Percentiles rank a stretch among this genome's conserved stretches.
These are phyloP conservation scores for Valencia hispanica DNA, from an alignment of 2,797 vertebrate species.

Conservation along the genomic window DNA sequence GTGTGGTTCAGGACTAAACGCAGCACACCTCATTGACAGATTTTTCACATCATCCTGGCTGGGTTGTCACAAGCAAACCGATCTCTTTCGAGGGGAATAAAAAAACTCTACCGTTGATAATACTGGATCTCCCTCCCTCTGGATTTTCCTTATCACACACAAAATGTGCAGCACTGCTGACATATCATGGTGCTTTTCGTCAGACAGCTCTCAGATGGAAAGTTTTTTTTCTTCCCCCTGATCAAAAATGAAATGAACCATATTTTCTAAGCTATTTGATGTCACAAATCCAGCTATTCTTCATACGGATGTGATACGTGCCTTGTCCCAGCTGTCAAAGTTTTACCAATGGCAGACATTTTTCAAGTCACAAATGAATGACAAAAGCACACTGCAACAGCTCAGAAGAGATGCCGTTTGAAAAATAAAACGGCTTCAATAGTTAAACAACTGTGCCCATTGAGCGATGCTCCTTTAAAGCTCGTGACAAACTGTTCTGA, in stretches of 20 bases:
- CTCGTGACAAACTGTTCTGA: slow-evolving; percentile 70
- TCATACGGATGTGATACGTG: slow-evolving; percentile 39
- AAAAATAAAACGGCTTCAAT: slow-evolving; percentile 50
- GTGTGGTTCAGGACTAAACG: slow-evolving; percentile 12
- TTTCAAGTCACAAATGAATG: slow-evolving; percentile 53
- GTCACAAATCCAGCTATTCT: slow-evolving; percentile 56
- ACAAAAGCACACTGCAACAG: slow-evolving; percentile 33
- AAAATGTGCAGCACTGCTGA: slow-evolving; percentile 63
- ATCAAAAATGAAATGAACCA: slow-evolving; percentile 65
- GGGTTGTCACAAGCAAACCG: slow-evolving; percentile 52
- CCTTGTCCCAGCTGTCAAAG: slow-evolving; percentile 59
- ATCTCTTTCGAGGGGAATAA: slow-evolving; percentile 44
- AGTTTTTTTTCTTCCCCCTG: slow-evolving; percentile 1
- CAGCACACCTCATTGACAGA: slow-evolving; percentile 16
- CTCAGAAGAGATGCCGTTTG: slow-evolving; percentile 41
- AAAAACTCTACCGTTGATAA: slow-evolving; percentile 44
- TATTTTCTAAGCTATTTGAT: slow-evolving; percentile 64
- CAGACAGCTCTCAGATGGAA: slow-evolving; percentile 60
- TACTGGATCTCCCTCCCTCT: slow-evolving; percentile 55
- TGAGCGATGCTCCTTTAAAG: slow-evolving; percentile 66
- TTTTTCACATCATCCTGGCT: slow-evolving; percentile 33
- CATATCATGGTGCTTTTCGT: slow-evolving; percentile 60
- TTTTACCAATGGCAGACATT: slow-evolving; percentile 47
- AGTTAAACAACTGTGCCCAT: slow-evolving; percentile 53
- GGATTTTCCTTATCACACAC: slow-evolving; percentile 68